phyloP scores from a whole-genome alignment of 2,113 vertebrate genomes.

The Amia ocellicauda region DNA sequence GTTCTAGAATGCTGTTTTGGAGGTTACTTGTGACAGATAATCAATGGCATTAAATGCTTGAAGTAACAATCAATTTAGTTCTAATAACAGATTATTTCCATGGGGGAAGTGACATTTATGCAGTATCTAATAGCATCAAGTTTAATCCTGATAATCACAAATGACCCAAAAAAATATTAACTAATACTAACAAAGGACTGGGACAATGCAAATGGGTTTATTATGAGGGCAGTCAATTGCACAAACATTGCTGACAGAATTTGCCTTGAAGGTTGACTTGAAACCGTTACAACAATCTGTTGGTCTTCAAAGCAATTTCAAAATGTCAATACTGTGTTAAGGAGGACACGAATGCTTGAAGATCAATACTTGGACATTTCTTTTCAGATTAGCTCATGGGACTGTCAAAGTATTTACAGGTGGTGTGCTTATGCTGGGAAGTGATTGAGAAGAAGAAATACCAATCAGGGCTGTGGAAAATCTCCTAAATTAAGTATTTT shows the following conservation, averaged over 20 bases:
- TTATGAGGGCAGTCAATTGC: slow-evolving; percentile 63
- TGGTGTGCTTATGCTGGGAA: background rate
- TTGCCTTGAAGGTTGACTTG: slow-evolving; percentile 48
- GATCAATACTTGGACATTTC: slow-evolving; percentile 59
- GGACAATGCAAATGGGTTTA: slow-evolving; percentile 50
- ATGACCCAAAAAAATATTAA: background rate
- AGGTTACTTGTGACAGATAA: slow-evolving; percentile 49
- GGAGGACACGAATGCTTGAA: slow-evolving; percentile 52
- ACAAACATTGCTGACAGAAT: slow-evolving; percentile 42
- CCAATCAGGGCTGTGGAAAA: too few species aligned
- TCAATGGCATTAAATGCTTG: slow-evolving; percentile 51
- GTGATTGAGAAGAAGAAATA: background rate
- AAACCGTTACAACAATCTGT: slow-evolving; percentile 61
- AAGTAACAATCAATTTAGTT: slow-evolving; percentile 43
- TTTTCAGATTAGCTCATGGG: slow-evolving; percentile 28
- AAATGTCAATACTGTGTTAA: slow-evolving; percentile 56
- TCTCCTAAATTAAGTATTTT: too few species aligned
- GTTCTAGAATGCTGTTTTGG: slow-evolving; percentile 26
- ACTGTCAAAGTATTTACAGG: slow-evolving; percentile 18
- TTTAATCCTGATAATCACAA: too few species aligned
- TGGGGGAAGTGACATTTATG: slow-evolving; percentile 22
- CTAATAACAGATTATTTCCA: slow-evolving; percentile 40
- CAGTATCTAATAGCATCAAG: too few species aligned
- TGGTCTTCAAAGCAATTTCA: slow-evolving; percentile 64
- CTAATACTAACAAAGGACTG: slow-evolving; percentile 23